Base-by-base conservation (phyloP, 2,888 invertebrate species). In the Thecophora atra region DNA sequence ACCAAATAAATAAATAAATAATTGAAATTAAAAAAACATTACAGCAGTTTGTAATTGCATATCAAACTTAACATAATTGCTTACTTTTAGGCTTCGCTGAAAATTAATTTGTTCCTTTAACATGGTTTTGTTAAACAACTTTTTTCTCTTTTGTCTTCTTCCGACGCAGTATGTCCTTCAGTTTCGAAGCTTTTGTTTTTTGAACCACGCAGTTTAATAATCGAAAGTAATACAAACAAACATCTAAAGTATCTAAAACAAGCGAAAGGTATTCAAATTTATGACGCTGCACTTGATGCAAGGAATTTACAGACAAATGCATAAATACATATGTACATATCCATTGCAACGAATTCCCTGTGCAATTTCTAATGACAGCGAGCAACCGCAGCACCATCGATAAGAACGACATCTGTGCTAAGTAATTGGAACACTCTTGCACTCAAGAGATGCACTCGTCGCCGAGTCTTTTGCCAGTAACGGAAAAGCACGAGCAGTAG, bases 371-470 rank as follows among this genome's bases (percentile, higher is more conserved):
- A n/a, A 26, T 15, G 60, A 64, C 21, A 5, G 13, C n/a, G 4
- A 42, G 37, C 44, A 64, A 47, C 26, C 44, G 47, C 24, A 62
- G 42, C 42, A 21, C 13, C 58, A 58, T 37, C 28, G 19, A 30
- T 17, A 67, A n/a, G 60, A 47, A 19, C 26, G 28, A 60, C 60
- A 60, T 69, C 30, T 7, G 52, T 68, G 70, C 51, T 21, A 69
- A 69, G 69, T 60, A 70, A 63, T 70, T 70, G 70, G 63, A 70
- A 63, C 63, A 63, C 70, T 63, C 47, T 19, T 63, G 30, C 26
- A 51, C 62, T 52, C 63, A 13, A 52, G 62, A 52, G 37, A 62
- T 51, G 37, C 70, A 13, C 26, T 15, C 21, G n/a, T n/a, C 19
- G 54, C 47, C 37, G 21, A 70, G 30, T 51, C 51, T 26, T 30